These are phyloP conservation scores for Cheilosia vernalis DNA, from an alignment of 2,888 invertebrate species.

Conservation along the genomic window DNA sequence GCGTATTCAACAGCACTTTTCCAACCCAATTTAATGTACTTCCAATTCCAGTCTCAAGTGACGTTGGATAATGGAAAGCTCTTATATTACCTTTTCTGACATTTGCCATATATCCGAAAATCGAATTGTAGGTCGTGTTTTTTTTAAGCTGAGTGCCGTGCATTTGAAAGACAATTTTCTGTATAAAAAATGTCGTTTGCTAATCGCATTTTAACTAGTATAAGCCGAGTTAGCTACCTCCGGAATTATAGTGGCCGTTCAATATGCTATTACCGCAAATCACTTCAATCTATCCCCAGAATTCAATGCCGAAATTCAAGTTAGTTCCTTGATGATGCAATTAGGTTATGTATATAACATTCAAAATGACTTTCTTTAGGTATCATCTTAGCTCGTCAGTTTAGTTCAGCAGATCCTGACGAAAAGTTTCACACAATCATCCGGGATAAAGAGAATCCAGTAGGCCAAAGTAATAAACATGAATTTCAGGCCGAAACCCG, in stretches of 20 bases:
- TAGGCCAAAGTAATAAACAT: slow-evolving; percentile 86
- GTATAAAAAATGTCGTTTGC: slow-evolving; percentile 38
- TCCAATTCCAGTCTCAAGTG: background rate
- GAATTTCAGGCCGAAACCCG: slow-evolving; percentile 99
- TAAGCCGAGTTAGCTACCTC: slow-evolving; percentile 2
- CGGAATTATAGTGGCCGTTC: slow-evolving; percentile 8
- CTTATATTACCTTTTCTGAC: background rate
- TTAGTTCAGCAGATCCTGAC: slow-evolving; percentile 71
- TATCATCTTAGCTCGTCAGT: slow-evolving; percentile 54
- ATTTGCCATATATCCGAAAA: background rate
- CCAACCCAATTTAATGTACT: background rate
- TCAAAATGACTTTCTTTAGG: slow-evolving; percentile 30
- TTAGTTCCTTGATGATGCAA: slow-evolving; percentile 19
- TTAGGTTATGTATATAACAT: slow-evolving; percentile 1
- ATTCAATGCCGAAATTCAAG: slow-evolving; percentile 17
- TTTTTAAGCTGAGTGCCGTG: background rate
- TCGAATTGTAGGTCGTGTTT: background rate
- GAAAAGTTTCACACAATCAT: slow-evolving; percentile 77
- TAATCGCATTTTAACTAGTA: slow-evolving; percentile 23
- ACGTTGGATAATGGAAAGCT: background rate
- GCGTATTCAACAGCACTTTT: background rate
- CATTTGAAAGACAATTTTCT: background rate
- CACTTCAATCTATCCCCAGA: background rate
- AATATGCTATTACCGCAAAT: slow-evolving; percentile 39
- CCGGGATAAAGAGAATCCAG: slow-evolving; percentile 77